Evolutionary conservation across 2,888 invertebrate species (phyloP).

Genomic region (Poecilobothrus nobilitatus): DNA sequence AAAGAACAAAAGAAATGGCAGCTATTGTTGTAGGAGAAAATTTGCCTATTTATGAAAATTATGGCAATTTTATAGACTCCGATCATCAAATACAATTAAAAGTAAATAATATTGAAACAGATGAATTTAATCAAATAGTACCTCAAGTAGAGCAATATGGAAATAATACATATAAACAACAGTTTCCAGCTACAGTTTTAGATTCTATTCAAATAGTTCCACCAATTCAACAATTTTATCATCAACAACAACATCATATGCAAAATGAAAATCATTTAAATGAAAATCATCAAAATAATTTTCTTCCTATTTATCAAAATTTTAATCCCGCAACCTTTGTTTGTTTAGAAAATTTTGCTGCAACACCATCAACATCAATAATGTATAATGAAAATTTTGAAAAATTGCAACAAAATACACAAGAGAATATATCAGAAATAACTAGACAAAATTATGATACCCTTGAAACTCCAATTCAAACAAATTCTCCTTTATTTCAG

Average conservation of each 20-base stretch:
- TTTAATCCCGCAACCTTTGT: neutral
- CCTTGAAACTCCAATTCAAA: neutral
- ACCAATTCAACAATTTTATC: neutral
- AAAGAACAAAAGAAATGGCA: neutral
- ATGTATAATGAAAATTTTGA: neutral
- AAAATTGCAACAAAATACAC: neutral
- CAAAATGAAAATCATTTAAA: neutral
- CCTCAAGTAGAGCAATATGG: neutral
- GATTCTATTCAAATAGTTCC: neutral
- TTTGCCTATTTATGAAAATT: neutral
- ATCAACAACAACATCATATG: neutral
- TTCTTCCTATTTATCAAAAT: neutral
- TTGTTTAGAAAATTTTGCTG: neutral
- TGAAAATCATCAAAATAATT: neutral
- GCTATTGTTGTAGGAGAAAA: neutral
- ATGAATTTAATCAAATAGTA: neutral
- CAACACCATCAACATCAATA: neutral
- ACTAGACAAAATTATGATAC: neutral
- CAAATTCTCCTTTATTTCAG: neutral
- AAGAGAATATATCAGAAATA: neutral
- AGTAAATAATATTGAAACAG: neutral
- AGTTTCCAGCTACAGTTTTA: neutral
- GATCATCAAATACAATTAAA: neutral
- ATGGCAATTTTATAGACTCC: neutral
- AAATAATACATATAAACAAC: neutral